These are phyloP conservation scores for Hyposoter didymator DNA, from an alignment of 2,888 invertebrate genomes.

Conservation along the genomic window DNA sequence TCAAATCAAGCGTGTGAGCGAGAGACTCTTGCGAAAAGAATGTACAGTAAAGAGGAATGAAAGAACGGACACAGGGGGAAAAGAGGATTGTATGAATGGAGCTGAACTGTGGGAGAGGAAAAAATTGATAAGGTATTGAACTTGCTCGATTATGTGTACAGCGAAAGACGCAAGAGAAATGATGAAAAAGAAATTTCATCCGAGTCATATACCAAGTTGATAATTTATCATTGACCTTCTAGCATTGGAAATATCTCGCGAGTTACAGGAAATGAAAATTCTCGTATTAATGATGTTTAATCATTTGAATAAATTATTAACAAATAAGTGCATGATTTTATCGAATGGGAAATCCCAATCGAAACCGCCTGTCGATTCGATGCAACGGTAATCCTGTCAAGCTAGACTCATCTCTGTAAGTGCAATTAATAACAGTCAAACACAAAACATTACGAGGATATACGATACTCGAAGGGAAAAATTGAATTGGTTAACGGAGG, in stretches of 20 bases:
- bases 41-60: constrained; percentile 4
- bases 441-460: not conserved
- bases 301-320: constrained; percentile 60
- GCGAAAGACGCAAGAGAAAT: constrained; percentile 24
- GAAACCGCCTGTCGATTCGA: not conserved
- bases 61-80: not conserved
- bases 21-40: constrained; percentile 16
- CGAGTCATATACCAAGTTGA: not conserved
- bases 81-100: constrained; percentile 21
- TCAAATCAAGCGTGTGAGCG: constrained; percentile 58
- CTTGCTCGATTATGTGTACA: constrained; percentile 68
- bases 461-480: constrained; percentile 6
- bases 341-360: not conserved
- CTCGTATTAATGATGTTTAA: not conserved
- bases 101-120: constrained; percentile 34
- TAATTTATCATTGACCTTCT: not conserved
- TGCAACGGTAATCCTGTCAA: constrained; percentile 14
- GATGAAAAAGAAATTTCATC: not conserved
- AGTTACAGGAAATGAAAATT: not conserved
- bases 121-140: constrained; percentile 57
- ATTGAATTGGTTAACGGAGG: constrained; percentile 27
- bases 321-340: constrained; percentile 64
- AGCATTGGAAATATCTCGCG: not conserved
- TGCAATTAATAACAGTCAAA: constrained; percentile 22
- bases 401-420: not conserved